Conservation (phyloP, 37 sponge, comb jelly and placozoan species). For the Spongilla lacustris region DNA sequence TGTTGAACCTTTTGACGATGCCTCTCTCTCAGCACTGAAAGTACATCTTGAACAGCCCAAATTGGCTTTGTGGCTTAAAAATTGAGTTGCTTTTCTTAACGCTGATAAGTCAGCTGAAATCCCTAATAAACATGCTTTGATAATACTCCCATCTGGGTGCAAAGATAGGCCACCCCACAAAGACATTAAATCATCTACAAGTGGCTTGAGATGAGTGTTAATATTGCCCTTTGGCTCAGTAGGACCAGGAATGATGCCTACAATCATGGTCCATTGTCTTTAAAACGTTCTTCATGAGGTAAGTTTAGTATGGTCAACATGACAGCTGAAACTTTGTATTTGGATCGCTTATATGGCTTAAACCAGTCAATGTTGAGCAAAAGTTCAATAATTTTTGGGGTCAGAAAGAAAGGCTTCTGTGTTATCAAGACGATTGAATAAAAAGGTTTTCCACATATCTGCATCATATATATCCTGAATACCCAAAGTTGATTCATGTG, state of each 20-base stretch:
- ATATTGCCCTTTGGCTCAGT: conserved; percentile 5
- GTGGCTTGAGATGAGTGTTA: neutral
- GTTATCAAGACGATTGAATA: no score
- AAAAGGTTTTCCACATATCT: no score
- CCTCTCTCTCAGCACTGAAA: neutral
- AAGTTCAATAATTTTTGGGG: neutral
- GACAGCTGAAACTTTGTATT: neutral
- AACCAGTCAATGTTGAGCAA: conserved; percentile 9
- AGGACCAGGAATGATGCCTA: conserved; percentile 7
- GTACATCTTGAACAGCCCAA: neutral
- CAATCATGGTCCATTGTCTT: conserved; percentile 4
- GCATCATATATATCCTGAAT: neutral
- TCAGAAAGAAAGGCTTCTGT: no score
- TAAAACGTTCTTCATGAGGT: neutral
- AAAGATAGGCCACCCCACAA: conserved; percentile 1
- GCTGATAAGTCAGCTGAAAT: no score
- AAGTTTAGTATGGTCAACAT: neutral
- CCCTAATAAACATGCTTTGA: neutral
- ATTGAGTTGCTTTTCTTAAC: neutral
- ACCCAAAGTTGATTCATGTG: neutral
- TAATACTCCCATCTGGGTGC: neutral
- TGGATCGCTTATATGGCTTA: conserved; percentile 2
- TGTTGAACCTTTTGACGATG: neutral
- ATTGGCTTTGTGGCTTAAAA: neutral
- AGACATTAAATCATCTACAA: neutral